phyloP scores from a whole-genome alignment of 2,797 vertebrate genomes.

The Urocyon cinereoargenteus region DNA sequence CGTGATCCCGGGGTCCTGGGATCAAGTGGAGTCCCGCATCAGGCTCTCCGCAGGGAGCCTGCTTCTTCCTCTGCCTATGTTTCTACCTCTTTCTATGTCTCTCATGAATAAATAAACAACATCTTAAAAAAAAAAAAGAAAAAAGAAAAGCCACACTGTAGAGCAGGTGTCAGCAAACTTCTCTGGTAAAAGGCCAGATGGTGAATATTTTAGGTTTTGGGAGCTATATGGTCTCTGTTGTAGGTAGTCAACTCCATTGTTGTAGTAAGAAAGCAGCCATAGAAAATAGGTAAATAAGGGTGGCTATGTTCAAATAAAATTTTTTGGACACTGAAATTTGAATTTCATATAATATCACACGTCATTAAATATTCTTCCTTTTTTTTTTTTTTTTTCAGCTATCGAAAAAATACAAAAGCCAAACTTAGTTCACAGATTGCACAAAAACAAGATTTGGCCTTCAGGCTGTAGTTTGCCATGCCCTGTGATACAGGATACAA shows the following conservation, averaged over 20 bases:
- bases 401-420: background rate
- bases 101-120: too few species aligned
- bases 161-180: background rate
- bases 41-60: too few species aligned
- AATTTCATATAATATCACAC: background rate
- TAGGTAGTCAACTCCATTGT: background rate
- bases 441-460: background rate
- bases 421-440: background rate
- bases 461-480: background rate
- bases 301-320: background rate
- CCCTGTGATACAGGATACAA: background rate
- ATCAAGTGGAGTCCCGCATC: too few species aligned
- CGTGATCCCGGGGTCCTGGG: too few species aligned
- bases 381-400: slow-evolving; percentile 43
- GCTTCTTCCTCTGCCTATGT: too few species aligned
- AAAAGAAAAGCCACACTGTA: background rate
- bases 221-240: background rate
- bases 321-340: background rate
- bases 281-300: background rate
- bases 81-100: too few species aligned
- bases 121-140: too few species aligned
- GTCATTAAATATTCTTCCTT: background rate
- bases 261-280: background rate
- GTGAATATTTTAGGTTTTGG: background rate
- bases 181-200: background rate